phyloP scores from a whole-genome alignment of 2,113 vertebrate species.

The Oostethus manadensis region DNA sequence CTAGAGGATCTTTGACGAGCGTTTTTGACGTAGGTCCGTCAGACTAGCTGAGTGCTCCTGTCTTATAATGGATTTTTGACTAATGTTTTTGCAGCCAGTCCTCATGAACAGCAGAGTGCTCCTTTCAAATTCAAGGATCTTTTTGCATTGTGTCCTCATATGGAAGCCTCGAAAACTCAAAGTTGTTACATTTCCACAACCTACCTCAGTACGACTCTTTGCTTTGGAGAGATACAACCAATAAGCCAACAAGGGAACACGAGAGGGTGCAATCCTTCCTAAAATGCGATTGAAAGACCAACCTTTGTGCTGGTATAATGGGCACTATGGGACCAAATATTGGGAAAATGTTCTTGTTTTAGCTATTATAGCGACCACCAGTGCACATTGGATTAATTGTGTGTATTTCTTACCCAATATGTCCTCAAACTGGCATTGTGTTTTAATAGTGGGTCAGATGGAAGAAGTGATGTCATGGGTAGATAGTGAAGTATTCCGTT shows the following conservation, averaged over 20 bases:
- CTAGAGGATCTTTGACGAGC: too few species aligned
- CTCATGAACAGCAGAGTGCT: too few species aligned
- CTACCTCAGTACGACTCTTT: slow-evolving; percentile 1
- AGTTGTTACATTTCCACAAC: too few species aligned
- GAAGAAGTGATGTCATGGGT: background rate
- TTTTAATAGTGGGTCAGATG: background rate
- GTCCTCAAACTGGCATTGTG: slow-evolving; percentile 6
- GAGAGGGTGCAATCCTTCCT: slow-evolving; percentile 42
- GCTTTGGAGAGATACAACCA: slow-evolving; percentile 27
- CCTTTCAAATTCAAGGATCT: too few species aligned
- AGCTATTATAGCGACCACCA: background rate
- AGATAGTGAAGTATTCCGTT: background rate
- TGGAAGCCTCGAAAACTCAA: too few species aligned
- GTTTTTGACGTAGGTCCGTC: too few species aligned
- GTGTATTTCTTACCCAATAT: slow-evolving; percentile 22
- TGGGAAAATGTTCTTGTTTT: slow-evolving; percentile 5
- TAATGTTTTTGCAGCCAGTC: too few species aligned
- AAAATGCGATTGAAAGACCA: slow-evolving; percentile 45
- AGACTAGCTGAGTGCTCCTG: too few species aligned
- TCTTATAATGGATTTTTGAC: too few species aligned
- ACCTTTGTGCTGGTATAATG: slow-evolving; percentile 54
- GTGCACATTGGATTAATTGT: background rate
- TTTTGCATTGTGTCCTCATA: too few species aligned
- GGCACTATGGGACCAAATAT: slow-evolving; percentile 33
- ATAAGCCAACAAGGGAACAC: slow-evolving; percentile 6